These are phyloP conservation scores for Sebastes ruberrimus DNA, from an alignment of 2,797 vertebrate genomes.

Conservation along the genomic window DNA sequence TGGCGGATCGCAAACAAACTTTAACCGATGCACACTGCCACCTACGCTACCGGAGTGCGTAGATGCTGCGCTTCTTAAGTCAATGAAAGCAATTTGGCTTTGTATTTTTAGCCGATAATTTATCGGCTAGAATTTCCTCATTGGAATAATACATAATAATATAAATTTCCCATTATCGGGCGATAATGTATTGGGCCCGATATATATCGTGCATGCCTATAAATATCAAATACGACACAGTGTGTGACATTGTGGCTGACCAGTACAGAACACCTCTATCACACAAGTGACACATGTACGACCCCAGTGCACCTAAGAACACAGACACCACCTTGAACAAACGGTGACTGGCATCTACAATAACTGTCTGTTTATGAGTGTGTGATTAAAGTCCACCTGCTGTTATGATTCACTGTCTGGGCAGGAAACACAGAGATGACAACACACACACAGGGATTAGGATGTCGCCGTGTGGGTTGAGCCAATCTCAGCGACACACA, in stretches of 20 bases:
- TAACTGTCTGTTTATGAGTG: slow-evolving; percentile 40
- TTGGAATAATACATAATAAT: too few relatives aligned
- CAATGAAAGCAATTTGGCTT: too few relatives aligned
- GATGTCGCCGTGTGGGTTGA: slow-evolving; percentile 38
- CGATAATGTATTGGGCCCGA: too few relatives aligned
- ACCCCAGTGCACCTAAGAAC: slow-evolving; percentile 2
- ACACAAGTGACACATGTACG: slow-evolving; percentile 16
- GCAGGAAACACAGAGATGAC: slow-evolving; percentile 52
- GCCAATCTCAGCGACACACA: slow-evolving; percentile 15
- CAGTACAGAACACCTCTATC: background rate
- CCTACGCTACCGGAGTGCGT: too few relatives aligned
- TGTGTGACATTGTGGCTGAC: background rate
- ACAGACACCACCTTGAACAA: slow-evolving; percentile 62
- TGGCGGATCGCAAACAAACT: too few relatives aligned
- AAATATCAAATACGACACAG: background rate
- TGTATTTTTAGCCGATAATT: too few relatives aligned
- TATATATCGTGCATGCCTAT: too few relatives aligned
- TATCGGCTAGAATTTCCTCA: too few relatives aligned
- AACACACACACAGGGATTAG: slow-evolving; percentile 56
- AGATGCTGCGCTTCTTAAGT: too few relatives aligned
- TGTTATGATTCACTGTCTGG: slow-evolving; percentile 74
- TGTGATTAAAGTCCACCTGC: slow-evolving; percentile 72
- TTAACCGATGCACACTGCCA: too few relatives aligned
- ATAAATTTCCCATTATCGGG: too few relatives aligned
- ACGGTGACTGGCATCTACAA: slow-evolving; percentile 40